Conservation (phyloP, 2,888 invertebrate genomes). For the Steinernema scapterisci region DNA sequence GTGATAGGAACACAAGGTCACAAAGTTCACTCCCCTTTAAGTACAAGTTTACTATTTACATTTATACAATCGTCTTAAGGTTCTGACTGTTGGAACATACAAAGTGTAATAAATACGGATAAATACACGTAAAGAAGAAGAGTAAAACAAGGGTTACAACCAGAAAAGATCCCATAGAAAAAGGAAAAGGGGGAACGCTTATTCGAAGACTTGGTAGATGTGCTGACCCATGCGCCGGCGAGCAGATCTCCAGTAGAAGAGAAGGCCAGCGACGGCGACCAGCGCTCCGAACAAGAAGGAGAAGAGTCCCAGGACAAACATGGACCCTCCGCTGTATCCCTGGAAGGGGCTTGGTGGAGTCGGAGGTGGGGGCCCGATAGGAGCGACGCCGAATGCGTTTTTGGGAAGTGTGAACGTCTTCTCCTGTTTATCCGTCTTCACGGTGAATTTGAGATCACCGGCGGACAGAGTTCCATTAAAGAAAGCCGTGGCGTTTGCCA, state of each 20-base stretch:
- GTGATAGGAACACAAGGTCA: neutral
- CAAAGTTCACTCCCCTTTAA: neutral
- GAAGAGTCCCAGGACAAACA: conserved; percentile 48
- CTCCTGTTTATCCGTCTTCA: neutral
- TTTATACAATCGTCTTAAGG: neutral
- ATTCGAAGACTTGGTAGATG: conserved; percentile 28
- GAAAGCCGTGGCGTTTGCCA: neutral
- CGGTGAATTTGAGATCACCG: neutral
- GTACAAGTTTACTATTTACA: neutral
- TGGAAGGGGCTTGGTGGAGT: conserved; percentile 37
- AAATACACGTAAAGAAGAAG: conserved; percentile 17
- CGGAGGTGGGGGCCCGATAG: conserved; percentile 2
- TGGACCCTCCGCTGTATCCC: conserved; percentile 43
- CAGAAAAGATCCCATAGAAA: neutral
- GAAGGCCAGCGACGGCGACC: conserved; percentile 40
- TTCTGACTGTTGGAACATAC: neutral
- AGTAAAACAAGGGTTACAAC: neutral
- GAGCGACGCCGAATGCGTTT: conserved; percentile 35
- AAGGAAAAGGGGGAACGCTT: neutral
- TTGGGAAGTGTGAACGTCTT: neutral
- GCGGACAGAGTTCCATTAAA: neutral
- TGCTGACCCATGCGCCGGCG: neutral
- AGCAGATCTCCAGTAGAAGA: conserved; percentile 39
- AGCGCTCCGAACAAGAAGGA: conserved; percentile 47
- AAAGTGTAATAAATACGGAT: neutral